Evolutionary conservation across 1,140 invertebrate genomes (phyloP).

Genomic region (Bombus polaris): DNA sequence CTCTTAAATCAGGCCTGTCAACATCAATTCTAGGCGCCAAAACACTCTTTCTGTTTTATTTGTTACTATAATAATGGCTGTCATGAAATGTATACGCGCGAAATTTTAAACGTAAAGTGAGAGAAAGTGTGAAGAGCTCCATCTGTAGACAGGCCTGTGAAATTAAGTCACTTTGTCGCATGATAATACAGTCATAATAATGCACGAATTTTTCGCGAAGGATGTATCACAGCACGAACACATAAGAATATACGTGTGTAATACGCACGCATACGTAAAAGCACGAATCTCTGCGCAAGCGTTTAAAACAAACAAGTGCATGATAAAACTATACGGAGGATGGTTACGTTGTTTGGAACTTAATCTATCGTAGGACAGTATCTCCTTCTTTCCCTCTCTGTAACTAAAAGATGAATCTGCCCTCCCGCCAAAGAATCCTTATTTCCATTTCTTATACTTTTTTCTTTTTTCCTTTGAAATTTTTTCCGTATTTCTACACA

Average conservation of each 20-base stretch:
- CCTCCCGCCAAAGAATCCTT: neutral
- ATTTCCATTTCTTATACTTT: too few relatives aligned
- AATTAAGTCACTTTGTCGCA: neutral
- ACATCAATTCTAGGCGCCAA: slow-evolving; percentile 1
- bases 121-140: neutral
- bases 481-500: slow-evolving; percentile 3
- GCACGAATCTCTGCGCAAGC: slow-evolving; percentile 62
- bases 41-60: neutral
- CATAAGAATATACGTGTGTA: neutral
- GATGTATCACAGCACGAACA: slow-evolving; percentile 43
- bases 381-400: neutral
- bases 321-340: slow-evolving; percentile 58
- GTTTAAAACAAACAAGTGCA: slow-evolving; percentile 55
- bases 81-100: neutral
- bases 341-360: slow-evolving; percentile 73
- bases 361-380: slow-evolving; percentile 50
- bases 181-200: slow-evolving; percentile 1
- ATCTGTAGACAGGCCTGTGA: neutral
- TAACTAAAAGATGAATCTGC: neutral
- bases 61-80: neutral
- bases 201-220: slow-evolving; percentile 30
- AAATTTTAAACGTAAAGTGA: neutral
- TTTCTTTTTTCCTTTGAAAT: neutral
- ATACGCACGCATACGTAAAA: slow-evolving; percentile 66
- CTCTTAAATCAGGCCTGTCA: neutral